These are phyloP conservation scores for Harpagifer antarcticus DNA, from an alignment of 2,797 vertebrate species.

Conservation along the genomic window DNA sequence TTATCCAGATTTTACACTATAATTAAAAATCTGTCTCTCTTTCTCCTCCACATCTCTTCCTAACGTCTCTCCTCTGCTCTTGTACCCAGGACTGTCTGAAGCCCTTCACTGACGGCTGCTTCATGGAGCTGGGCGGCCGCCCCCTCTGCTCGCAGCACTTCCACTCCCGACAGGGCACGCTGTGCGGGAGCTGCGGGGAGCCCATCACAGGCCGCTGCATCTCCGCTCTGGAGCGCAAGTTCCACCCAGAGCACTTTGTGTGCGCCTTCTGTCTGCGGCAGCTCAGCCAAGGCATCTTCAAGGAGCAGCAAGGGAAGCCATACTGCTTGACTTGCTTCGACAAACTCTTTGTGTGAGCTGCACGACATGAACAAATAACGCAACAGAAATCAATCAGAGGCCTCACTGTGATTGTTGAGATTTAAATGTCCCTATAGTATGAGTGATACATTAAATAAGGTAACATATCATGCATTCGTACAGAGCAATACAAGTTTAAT, in stretches of 20 bases:
- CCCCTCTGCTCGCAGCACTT: constrained; percentile 91
- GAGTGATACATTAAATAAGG: not conserved
- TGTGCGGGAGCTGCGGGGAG: constrained; percentile 86
- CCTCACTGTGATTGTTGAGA: not conserved
- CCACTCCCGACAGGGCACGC: constrained; percentile 87
- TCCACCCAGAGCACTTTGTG: constrained; percentile 94
- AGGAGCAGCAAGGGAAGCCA: constrained; percentile 85
- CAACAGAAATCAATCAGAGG: not conserved
- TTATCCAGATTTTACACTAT: too few species aligned
- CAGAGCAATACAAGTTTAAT: constrained; percentile 23
- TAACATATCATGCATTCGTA: not conserved
- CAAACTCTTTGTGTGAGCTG: constrained; percentile 88
- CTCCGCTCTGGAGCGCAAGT: constrained; percentile 86
- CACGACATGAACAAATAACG: not conserved
- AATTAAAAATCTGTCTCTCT: not conserved
- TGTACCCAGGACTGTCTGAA: constrained; percentile 88
- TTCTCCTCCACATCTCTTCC: not conserved
- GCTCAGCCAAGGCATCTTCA: constrained; percentile 91
- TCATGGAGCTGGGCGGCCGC: constrained; percentile 90
- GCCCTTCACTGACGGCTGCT: constrained; percentile 84
- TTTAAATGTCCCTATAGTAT: not conserved
- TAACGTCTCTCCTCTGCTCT: not conserved
- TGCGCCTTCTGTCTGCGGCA: constrained; percentile 91
- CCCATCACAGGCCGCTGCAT: constrained; percentile 90
- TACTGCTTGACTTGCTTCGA: constrained; percentile 88